Percentiles rank a stretch among this genome's conserved stretches.
phyloP scores from a whole-genome alignment of 92 coral and sea anemone genomes.

The Actinernus sp. region DNA sequence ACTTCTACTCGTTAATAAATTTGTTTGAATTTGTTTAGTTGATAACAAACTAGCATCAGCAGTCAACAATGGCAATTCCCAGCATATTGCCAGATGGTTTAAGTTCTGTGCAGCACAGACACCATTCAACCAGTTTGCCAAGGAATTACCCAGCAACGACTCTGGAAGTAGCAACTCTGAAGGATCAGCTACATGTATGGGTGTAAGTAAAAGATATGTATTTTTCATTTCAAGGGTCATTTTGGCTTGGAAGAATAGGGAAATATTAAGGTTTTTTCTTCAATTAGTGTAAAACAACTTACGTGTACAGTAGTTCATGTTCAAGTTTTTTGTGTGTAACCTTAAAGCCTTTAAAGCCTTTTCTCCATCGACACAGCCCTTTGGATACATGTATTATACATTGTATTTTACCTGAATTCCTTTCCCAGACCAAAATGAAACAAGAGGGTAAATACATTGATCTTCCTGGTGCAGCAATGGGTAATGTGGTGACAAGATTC shows the following conservation, averaged over 20 bases:
- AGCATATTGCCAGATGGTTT: slow-evolving; percentile 87
- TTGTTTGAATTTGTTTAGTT: background rate
- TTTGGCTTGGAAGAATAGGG: too few relatives aligned
- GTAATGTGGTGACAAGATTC: slow-evolving; percentile 95
- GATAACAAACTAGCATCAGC: slow-evolving; percentile 3
- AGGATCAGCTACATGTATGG: slow-evolving; percentile 10
- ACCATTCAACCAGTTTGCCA: slow-evolving; percentile 72
- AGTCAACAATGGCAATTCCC: slow-evolving; percentile 47
- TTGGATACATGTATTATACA: background rate
- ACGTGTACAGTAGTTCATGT: too few relatives aligned
- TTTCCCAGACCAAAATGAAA: slow-evolving; percentile 78
- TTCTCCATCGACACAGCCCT: too few relatives aligned
- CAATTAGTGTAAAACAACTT: too few relatives aligned
- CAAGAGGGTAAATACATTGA: slow-evolving; percentile 95
- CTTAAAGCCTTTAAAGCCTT: background rate
- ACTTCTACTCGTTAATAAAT: too few relatives aligned
- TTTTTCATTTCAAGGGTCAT: background rate
- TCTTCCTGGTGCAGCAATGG: slow-evolving; percentile 92
- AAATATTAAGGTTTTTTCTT: too few relatives aligned
- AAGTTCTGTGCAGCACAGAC: slow-evolving; percentile 79
- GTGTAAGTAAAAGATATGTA: slow-evolving; percentile 2
- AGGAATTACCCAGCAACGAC: slow-evolving; percentile 41
- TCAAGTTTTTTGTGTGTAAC: background rate
- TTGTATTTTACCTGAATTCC: background rate
- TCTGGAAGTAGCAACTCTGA: background rate